Base-by-base conservation (phyloP, 2,113 vertebrate genomes). In the Zosterops hypoxanthus region DNA sequence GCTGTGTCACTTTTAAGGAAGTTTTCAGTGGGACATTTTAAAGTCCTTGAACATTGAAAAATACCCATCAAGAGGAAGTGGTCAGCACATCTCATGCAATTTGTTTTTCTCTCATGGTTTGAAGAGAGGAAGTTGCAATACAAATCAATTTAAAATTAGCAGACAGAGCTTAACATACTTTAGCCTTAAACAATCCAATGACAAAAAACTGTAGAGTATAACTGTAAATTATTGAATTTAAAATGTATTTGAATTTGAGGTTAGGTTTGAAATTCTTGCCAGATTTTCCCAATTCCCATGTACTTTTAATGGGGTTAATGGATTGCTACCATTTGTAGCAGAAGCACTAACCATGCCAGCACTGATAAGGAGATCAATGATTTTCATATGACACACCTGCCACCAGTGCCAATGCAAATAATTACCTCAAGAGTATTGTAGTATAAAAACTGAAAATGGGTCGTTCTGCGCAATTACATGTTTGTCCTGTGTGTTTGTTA, bases 1-100 rank as follows among this genome's bases (percentile, higher is more conserved):
- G 14, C 82, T 93, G 49, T 73, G 75, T 89, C 61, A 72, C n/a
- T 82, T 79, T 31, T 65, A 34, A 68, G 83, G 92, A 95, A 90
- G 84, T 77, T 41, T 46, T 82, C 11, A 39, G 34, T 36, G 22
- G 64, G 29, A 14, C 4, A 9, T 25, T 79, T 90, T 50, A 11
- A 93, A 91, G 85, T 91, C 50, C 16, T 63, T 56, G 33, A 46
- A 39, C 1, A 1, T n/a, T 86, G 36, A 70, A 90, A 91, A 88
- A 87, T 80, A 77, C 11, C 7, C 20, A 46, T 34, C 20, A 56
- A 26, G 64, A 86, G 78, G 88, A 94, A 92, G 72, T 49, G n/a
- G 28, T 64, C 71, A 49, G 23, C 12, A 31, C 56, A 93, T 44
- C 36, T 86, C 8, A 9, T 34, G 64, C 9, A 53, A 33, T 31